phyloP scores from a whole-genome alignment of 2,113 vertebrate species.

The Mus pahari region DNA sequence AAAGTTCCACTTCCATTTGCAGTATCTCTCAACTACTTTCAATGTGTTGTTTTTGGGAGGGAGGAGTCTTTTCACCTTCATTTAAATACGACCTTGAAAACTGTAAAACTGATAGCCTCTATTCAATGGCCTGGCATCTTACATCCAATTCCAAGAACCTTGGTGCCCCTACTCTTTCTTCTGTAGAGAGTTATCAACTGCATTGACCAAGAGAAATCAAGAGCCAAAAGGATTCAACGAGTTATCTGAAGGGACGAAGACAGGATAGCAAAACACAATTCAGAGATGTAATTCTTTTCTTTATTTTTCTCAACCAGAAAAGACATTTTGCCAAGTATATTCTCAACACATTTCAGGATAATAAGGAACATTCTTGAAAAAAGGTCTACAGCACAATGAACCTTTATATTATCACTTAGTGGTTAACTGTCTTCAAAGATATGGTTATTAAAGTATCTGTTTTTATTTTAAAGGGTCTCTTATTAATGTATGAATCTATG shows the following conservation, averaged over 20 bases:
- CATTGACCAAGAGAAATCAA: background rate
- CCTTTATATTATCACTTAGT: background rate
- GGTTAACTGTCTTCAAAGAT: background rate
- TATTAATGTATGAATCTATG: background rate
- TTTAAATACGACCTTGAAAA: background rate
- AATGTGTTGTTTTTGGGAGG: background rate
- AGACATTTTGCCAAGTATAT: background rate
- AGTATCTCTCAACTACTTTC: background rate
- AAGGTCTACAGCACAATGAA: background rate
- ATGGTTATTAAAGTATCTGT: slow-evolving; percentile 18
- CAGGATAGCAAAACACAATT: background rate
- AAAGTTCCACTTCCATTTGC: background rate
- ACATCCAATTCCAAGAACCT: background rate
- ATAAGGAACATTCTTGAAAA: background rate
- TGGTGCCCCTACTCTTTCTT: background rate
- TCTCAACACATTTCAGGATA: slow-evolving; percentile 25
- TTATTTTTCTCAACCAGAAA: background rate
- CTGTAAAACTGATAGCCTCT: background rate
- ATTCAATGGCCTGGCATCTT: slow-evolving; percentile 9
- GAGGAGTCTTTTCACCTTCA: slow-evolving; percentile 11
- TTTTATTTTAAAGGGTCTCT: slow-evolving; percentile 42
- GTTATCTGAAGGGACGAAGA: background rate
- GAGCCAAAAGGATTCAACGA: background rate
- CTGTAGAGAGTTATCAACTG: background rate
- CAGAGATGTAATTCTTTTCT: background rate